Percentiles rank a stretch among this genome's conserved stretches.
Conservation (phyloP, 2,797 vertebrate species). For the Lepilemur ruficaudatus region DNA sequence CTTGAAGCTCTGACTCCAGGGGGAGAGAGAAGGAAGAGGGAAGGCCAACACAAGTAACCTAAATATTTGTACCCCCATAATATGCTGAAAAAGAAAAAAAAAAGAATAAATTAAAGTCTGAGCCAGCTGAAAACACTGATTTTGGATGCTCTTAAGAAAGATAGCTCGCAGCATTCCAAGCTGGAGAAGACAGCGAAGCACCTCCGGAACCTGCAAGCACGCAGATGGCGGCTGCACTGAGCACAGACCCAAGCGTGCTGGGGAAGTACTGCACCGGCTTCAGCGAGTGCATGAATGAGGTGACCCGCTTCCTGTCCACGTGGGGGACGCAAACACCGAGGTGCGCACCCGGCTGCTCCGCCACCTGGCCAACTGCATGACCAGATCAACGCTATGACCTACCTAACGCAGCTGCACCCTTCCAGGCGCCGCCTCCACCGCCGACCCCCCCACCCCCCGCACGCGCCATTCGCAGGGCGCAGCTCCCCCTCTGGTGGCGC, state of each 20-base stretch:
- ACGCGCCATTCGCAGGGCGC: constrained; percentile 77
- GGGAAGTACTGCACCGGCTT: constrained; percentile 98
- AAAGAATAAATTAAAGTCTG: constrained; percentile 81
- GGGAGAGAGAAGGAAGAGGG: too few species aligned
- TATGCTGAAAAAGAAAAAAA: too few species aligned
- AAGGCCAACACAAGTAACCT: too few species aligned
- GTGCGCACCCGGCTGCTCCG: constrained; percentile 96
- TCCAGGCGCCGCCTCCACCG: constrained; percentile 82
- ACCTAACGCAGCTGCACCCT: constrained; percentile 90
- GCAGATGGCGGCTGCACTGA: constrained; percentile 96
- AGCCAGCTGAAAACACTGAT: constrained; percentile 95
- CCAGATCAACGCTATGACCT: constrained; percentile 99
- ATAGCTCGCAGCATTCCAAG: constrained; percentile 98
- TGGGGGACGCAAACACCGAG: constrained; percentile 98
- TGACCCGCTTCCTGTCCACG: constrained; percentile 98
- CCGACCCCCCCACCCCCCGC: constrained; percentile 75
- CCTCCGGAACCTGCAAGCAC: constrained; percentile 97
- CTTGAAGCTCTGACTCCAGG: too few species aligned
- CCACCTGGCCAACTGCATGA: constrained; percentile 97
- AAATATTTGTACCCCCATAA: too few species aligned
- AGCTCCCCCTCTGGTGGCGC: constrained; percentile 63
- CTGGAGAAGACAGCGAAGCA: constrained; percentile 99
- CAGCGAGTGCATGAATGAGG: constrained; percentile 98
- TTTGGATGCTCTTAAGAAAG: constrained; percentile 95
- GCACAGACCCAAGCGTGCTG: constrained; percentile 94